Evolutionary conservation across 35 echinoderm and acorn worm genomes (phyloP), one percentile per base, ranked within the genome.

Genomic region (Apostichopus californicus): DNA sequence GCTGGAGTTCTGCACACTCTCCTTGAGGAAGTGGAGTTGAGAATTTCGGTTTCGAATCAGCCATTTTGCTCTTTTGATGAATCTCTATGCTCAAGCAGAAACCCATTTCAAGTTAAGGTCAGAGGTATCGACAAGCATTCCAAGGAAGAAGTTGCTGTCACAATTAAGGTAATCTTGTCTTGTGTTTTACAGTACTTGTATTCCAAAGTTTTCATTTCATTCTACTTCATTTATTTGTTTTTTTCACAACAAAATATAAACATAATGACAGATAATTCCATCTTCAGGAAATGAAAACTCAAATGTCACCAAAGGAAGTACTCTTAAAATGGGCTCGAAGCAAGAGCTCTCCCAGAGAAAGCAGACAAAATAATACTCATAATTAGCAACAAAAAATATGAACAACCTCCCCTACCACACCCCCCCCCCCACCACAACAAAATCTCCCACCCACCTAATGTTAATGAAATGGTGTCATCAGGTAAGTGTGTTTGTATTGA

Each of bases 71-170:
- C 80, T n/a, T 83, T 83, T 83, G 80, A 56, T 55, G 14, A 83
- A 8, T 55, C 3, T 55, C 55, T 54, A 6, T 5, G 6, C 18
- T 13, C 18, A 53, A 54, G 52, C 18, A 53, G 52, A 55, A 34
- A 83, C 55, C 13, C n/a, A 55, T 83, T 83, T 55, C 80, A 83
- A 46, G 8, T 83, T 17, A 83, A 83, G 55, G 80, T 83, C 80
- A 83, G 52, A 46, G 9, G 80, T 83, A 15, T 15, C 14, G 52
- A 83, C 9, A 55, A 68, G 64, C 3, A 11, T 14, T 68, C 64
- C 3, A 68, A 18, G 13, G 64, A 68, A 68, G 64, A 9, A 68
- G 11, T 68, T 0, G 34, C 34, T 72, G 68, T 72, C 68, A 72
- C 68, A 72, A 72, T 72, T 14, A 12, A 5, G n/a, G n/a, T 14